A percentile compares a stretch with the other conserved stretches of the same genome.
Conservation (phyloP, 2,113 vertebrate genomes). For the Macrotus californicus region DNA sequence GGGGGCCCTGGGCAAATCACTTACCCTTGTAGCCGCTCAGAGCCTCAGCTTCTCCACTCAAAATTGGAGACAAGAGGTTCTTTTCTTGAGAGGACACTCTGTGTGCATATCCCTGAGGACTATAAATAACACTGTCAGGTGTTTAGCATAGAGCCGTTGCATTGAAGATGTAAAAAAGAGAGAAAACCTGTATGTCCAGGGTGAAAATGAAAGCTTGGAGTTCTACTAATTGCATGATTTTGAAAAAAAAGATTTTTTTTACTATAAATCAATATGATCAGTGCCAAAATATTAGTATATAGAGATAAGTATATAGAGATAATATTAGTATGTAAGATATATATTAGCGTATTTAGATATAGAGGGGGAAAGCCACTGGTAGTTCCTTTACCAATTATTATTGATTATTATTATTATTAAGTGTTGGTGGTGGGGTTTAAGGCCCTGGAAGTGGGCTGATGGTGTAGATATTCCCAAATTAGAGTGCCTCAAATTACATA, state of each 20-base stretch:
- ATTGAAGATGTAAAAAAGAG: background rate
- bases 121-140: fast-evolving
- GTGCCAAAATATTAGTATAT: background rate
- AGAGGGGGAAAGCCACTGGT: background rate
- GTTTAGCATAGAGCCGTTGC: background rate
- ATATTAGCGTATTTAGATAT: too few species aligned
- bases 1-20: background rate
- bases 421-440: background rate
- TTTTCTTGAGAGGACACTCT: background rate
- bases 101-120: background rate
- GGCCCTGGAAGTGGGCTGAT: background rate
- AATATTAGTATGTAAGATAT: too few species aligned
- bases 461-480: background rate
- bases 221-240: background rate
- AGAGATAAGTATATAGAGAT: background rate
- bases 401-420: background rate
- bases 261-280: background rate
- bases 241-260: background rate
- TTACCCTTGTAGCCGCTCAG: background rate
- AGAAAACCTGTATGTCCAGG: background rate
- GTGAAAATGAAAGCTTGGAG: background rate
- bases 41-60: background rate
- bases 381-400: background rate
- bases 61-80: background rate
- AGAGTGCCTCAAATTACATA: background rate